Percentiles rank a stretch among this genome's conserved stretches.
Conservation (phyloP, 2,113 vertebrate genomes). For the Bucco capensis region DNA sequence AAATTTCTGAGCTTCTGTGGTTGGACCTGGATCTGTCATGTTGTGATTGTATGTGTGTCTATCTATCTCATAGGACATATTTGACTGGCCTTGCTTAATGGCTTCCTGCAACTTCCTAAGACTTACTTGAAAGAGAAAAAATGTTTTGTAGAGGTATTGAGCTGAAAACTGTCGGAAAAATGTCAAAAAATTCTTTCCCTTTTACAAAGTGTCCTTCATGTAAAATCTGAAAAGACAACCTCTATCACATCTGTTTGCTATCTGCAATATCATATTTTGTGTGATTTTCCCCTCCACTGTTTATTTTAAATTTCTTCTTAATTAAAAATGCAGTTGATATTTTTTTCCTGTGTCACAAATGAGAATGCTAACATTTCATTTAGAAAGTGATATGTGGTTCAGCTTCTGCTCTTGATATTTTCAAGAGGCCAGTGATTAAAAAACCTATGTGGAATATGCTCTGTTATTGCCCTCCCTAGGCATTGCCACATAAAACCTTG, state of each 20-base stretch:
- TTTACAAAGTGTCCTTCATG: not conserved
- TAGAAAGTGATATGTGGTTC: constrained; percentile 39
- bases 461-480: constrained; percentile 64
- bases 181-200: not conserved
- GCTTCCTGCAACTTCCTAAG: not conserved
- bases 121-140: not conserved
- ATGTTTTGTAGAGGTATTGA: not conserved
- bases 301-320: constrained; percentile 15
- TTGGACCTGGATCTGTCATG: not conserved
- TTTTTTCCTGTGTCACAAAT: not conserved
- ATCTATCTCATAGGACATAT: fast-evolving
- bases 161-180: not conserved
- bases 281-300: not conserved
- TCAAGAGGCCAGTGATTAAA: constrained; percentile 67
- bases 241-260: not conserved
- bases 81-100: not conserved
- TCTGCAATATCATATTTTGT: not conserved
- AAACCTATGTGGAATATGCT: constrained; percentile 42
- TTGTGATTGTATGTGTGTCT: not conserved
- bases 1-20: not conserved
- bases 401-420: constrained; percentile 58
- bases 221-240: not conserved
- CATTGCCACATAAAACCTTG: constrained; percentile 74
- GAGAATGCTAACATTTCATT: constrained; percentile 32
- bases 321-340: constrained; percentile 4